Conservation (phyloP, 2,113 vertebrate genomes). For the Rana temporaria region DNA sequence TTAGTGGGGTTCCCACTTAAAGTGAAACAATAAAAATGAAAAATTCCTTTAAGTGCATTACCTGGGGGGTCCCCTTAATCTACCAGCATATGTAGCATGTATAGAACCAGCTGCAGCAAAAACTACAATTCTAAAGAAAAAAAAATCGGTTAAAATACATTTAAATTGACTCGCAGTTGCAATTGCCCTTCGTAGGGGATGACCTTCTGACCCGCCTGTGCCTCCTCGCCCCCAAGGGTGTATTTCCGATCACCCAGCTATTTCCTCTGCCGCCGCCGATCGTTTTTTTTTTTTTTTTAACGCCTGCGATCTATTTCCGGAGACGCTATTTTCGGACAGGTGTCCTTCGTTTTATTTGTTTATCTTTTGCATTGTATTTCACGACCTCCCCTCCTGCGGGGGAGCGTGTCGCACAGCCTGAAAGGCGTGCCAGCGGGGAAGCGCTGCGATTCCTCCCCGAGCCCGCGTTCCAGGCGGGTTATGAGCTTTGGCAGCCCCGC, state of each 20-base stretch:
- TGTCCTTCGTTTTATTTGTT: neutral
- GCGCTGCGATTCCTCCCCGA: slow-evolving; percentile 14
- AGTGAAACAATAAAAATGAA: too few species aligned
- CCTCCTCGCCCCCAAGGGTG: too few species aligned
- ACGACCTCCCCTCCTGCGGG: neutral
- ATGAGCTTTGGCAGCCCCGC: slow-evolving; percentile 32
- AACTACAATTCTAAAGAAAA: too few species aligned
- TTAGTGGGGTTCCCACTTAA: too few species aligned
- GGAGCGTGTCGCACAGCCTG: slow-evolving; percentile 1
- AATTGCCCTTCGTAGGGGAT: too few species aligned
- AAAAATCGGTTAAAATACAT: too few species aligned
- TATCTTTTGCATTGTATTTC: neutral
- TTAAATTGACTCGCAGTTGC: too few species aligned
- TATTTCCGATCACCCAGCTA: neutral
- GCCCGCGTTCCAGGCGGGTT: slow-evolving; percentile 6
- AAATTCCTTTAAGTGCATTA: too few species aligned
- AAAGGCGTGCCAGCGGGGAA: slow-evolving; percentile 6
- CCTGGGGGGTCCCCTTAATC: too few species aligned
- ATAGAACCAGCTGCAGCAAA: too few species aligned
- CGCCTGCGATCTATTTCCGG: neutral
- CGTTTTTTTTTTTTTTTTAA: neutral
- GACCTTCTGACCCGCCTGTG: too few species aligned
- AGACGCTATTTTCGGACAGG: neutral
- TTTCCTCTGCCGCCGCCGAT: neutral
- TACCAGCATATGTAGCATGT: too few species aligned